phyloP scores from a whole-genome alignment of 2,113 vertebrate genomes.

The Cyphomyrus discorhynchus region DNA sequence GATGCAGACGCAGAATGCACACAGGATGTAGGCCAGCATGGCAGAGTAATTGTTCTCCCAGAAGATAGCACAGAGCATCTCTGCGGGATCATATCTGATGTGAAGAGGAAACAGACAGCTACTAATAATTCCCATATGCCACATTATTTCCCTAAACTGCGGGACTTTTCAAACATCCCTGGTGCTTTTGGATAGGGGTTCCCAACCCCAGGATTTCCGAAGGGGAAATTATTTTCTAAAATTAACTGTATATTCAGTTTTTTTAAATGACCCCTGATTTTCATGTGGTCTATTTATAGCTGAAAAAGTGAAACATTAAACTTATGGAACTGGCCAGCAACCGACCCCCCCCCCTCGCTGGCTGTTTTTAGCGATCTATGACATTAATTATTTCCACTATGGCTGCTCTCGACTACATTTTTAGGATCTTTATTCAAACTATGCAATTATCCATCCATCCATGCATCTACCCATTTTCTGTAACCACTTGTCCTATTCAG shows the following conservation, averaged over 20 bases:
- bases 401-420: neutral
- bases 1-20: constrained; percentile 51
- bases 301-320: neutral
- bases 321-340: neutral
- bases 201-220: neutral
- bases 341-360: neutral
- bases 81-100: constrained; percentile 57
- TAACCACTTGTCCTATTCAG: no score
- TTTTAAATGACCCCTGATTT: neutral
- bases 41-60: constrained; percentile 61
- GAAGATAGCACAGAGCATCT: constrained; percentile 64
- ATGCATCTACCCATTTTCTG: no score
- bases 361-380: neutral
- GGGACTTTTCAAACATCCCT: neutral
- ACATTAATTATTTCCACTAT: neutral
- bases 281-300: neutral
- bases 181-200: neutral
- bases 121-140: neutral
- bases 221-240: neutral
- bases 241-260: neutral
- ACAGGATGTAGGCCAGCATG: constrained; percentile 62
- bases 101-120: neutral
- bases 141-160: neutral
- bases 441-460: no score
- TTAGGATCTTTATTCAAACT: neutral